Base-by-base conservation (phyloP, 2,888 invertebrate genomes). In the Tipula vernalis region DNA sequence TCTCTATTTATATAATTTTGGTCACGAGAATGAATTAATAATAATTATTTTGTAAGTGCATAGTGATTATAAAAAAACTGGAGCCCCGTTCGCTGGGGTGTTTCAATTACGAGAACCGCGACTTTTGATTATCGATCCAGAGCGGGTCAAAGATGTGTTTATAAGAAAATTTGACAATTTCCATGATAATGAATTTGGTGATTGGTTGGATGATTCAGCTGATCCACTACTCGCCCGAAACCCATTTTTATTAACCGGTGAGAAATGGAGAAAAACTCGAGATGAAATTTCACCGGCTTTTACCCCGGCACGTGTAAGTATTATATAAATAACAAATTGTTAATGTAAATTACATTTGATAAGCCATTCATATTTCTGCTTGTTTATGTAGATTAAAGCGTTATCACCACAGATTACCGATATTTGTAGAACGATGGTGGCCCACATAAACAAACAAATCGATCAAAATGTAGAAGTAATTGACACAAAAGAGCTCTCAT, bases 231-330 rank as follows among this genome's bases (percentile, higher is more conserved):
- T 92, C 8, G 91, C 91, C 1, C 91, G 91, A 86, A 92, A 93
- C 90, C 92, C 93, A 0, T 93, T 94, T 88, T 87, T 90, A 0
- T 88, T 93, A 36, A 91, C 90, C 10, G 92, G 93, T 0, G 90
- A 91, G 13, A 89, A 91, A 88, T 93, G 94, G 94, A 92, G 92
- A 87, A 89, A 90, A 0, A 89, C 92, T 0, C 90, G 94, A 5
- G 89, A 90, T 0, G 92, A 92, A 88, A 88, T 94, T n/a, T 92
- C 93, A 0, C 92, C 93, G 0, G 92, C 92, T 0, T 91, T 94
- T 41, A 93, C 93, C 0, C 89, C 90, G 13, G 91, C 91, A 83
- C 92, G 93, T 87, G 92, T 92, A 90, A 88, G 89, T 88, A 71
- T 51, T n/a, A 47, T 47, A 2, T 3, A 12, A 13, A 5, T 28